Base-by-base conservation (phyloP, 2,888 invertebrate species). In the Allacma fusca region DNA sequence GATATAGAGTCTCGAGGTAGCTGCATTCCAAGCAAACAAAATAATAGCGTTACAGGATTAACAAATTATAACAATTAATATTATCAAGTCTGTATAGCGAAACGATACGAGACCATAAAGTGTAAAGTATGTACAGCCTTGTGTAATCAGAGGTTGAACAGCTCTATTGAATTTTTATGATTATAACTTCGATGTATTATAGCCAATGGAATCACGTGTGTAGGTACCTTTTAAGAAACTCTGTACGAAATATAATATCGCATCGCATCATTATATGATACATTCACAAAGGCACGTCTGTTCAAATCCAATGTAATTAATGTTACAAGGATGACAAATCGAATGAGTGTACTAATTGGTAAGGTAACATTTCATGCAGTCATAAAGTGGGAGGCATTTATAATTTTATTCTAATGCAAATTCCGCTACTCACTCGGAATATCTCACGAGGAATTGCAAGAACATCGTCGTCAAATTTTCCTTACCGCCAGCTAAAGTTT, bases 91-190 rank as follows among this genome's bases (percentile, higher is more conserved):
- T 68, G 68, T 68, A 68, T 68, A 68, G 28, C 68, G 34, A 68
- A 68, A 68, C 68, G 68, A 68, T 34, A 68, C 68, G 68, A 68
- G 68, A 68, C 68, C 68, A 34, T 68, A 68, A 68, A 68, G 40
- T 40, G 62, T 62, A 62, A 67, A 28, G 26, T 67, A 68, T 34
- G 68, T 40, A 62, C 62, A 68, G 13, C 43, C 68, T 68, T 50
- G 13, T 19, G 40, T 43, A 68, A 68, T 68, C 68, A 68, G 68
- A 19, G 34, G 68, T 68, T 68, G 34, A 40, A 68, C 34, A 12
- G n/a, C 9, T 23, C 24, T 4, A 24, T 26, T 62, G 9, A 24
- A 62, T 62, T 23, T 62, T 23, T 62, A 62, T 62, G 62, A 62
- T 62, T 62, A 62, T 13, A 62, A 62, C 40, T 69, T 29, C 26